Evolutionary conservation across 2,888 invertebrate genomes (phyloP).

Genomic region (Clepsis dumicolana): DNA sequence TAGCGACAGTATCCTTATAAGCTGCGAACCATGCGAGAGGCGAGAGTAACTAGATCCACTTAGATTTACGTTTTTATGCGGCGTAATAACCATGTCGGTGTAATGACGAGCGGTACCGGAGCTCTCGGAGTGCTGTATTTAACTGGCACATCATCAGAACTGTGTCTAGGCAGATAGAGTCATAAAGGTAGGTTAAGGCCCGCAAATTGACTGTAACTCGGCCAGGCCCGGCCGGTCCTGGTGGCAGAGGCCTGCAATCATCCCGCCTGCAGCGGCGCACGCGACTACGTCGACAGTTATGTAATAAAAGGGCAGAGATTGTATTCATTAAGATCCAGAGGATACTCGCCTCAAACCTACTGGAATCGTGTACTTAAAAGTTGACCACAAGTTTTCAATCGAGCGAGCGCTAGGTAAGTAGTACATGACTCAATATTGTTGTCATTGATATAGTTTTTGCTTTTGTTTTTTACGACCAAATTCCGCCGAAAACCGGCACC

Average conservation of each 20-base stretch:
- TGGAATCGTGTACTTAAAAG: background rate
- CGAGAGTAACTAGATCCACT: background rate
- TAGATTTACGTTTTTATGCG: slow-evolving; percentile 10
- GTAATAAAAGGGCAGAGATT: background rate
- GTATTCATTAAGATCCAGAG: background rate
- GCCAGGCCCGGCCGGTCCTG: background rate
- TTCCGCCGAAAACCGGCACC: slow-evolving; percentile 6
- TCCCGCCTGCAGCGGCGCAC: slow-evolving; percentile 17
- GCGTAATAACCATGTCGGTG: background rate
- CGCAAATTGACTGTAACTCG: slow-evolving; percentile 6
- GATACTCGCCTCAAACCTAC: background rate
- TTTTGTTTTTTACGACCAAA: slow-evolving; percentile 14
- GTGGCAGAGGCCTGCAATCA: slow-evolving; percentile 2
- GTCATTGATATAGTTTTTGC: slow-evolving; percentile 23
- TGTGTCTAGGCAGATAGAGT: slow-evolving; percentile 9
- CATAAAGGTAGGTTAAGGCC: slow-evolving; percentile 13
- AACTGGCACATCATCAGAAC: background rate
- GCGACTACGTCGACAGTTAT: slow-evolving; percentile 16
- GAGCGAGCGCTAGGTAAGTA: no score
- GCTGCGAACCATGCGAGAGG: background rate
- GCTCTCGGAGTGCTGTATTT: background rate
- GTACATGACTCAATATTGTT: slow-evolving; percentile 10
- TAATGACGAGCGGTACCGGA: background rate
- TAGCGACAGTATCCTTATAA: background rate
- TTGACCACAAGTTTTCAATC: background rate